Evolutionary conservation across 2,797 vertebrate species (phyloP), one percentile per base, ranked within the genome.

Genomic region (Alcedo quadribrachys): DNA sequence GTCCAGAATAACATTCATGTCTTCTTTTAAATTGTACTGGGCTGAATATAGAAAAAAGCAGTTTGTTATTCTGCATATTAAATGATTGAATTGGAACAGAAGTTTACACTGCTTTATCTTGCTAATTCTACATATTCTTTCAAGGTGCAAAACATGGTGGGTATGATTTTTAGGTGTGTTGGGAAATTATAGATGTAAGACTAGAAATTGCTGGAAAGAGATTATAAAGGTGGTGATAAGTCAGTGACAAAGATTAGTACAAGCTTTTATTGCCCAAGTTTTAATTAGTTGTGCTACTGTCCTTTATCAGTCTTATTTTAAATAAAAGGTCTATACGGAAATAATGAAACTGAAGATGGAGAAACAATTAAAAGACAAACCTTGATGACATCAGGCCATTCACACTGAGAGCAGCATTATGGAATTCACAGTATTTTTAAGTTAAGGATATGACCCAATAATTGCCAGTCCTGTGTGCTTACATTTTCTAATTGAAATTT

Each of bases 361-460:
- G 69, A 75, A 67, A 81, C 28, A 82, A 80, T 93, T 90, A 53
- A 87, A 77, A 95, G 63, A 58, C 11, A 85, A 42, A 78, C 57
- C 69, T 68, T 50, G 80, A 88, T 58, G 85, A 81, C 74, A 87
- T 70, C 37, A 37, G 70, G 76, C 70, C 85, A 92, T 91, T 94
- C 90, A 85, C 45, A 87, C 24, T 81, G 55, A 94, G 46, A 89
- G 53, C 6, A 92, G n/a, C 61, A 85, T 48, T 85, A 78, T 33
- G 65, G 93, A 88, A 77, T 76, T 71, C 54, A 53, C 32, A 69
- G 58, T 65, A 77, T 76, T 94, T 97, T 90, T 42, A 94, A 92
- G 85, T 93, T 87, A 95, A 93, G 60, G 58, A 87, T 62, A 54
- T 65, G 66, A 88, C 55, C 74, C 35, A 82, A 35, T 92, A 96